Evolutionary conservation across 1,140 invertebrate genomes (phyloP).

Genomic region (Caenorhabditis tropicalis): DNA sequence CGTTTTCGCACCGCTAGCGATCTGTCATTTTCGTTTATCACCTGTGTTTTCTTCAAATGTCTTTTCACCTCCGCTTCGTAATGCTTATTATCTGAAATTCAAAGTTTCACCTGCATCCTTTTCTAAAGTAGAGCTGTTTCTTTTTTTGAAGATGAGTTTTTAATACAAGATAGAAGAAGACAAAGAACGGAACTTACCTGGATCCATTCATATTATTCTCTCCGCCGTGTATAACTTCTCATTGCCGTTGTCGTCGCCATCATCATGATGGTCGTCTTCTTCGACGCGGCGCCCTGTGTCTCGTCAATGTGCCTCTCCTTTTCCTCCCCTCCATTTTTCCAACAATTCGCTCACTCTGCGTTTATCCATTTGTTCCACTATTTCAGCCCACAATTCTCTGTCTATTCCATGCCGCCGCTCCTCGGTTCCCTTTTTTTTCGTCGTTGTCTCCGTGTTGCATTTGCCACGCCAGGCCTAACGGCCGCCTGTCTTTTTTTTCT

Average conservation of each 20-base stretch:
- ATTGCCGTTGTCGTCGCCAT: background rate
- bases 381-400: background rate
- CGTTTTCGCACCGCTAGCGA: too few species aligned
- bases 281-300: conserved; percentile 12
- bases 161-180: too few species aligned
- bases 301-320: conserved; percentile 33
- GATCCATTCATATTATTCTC: too few species aligned
- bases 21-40: background rate
- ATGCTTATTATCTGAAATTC: too few species aligned
- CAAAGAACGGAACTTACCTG: too few species aligned
- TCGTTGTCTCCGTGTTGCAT: conserved; percentile 24
- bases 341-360: conserved; percentile 18
- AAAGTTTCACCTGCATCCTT: too few species aligned
- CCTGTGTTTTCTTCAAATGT: background rate
- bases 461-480: conserved; percentile 37
- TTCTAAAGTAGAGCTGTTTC: too few species aligned
- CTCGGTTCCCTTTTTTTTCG: background rate
- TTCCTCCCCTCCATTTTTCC: background rate
- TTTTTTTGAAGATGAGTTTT: too few species aligned
- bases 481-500: conserved; percentile 6
- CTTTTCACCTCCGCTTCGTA: background rate
- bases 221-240: too few species aligned
- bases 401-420: background rate
- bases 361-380: background rate
- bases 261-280: background rate